Evolutionary conservation across 2,888 invertebrate species (phyloP).

Genomic region (Pachliopta kotzebuea): DNA sequence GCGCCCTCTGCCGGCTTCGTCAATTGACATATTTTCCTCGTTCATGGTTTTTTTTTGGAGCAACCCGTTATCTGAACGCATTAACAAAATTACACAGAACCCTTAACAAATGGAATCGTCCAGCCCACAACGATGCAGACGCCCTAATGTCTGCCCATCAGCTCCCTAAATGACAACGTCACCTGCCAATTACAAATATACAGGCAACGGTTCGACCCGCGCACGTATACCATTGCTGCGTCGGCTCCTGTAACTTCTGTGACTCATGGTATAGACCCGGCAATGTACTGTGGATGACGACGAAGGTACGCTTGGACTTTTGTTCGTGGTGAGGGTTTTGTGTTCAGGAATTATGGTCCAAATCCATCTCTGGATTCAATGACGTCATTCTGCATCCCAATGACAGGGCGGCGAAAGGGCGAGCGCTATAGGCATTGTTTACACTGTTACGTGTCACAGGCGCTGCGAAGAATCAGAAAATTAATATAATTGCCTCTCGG

Average conservation of each 20-base stretch:
- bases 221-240: constrained; percentile 41
- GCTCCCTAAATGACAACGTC: constrained; percentile 75
- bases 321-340: constrained; percentile 44
- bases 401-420: constrained; percentile 72
- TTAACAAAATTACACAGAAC: constrained; percentile 69
- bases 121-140: constrained; percentile 69
- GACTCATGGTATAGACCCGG: constrained; percentile 28
- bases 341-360: constrained; percentile 73
- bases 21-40: constrained; percentile 58
- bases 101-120: constrained; percentile 68
- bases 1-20: constrained; percentile 37
- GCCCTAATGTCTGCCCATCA: constrained; percentile 77
- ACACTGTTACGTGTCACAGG: constrained; percentile 40
- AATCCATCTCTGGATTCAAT: constrained; percentile 75
- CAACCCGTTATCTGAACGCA: constrained; percentile 59
- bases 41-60: constrained; percentile 45
- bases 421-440: constrained; percentile 49
- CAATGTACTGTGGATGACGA: constrained; percentile 41
- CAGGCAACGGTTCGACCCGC: constrained; percentile 31
- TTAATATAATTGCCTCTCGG: too few species aligned
- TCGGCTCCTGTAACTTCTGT: constrained; percentile 12
- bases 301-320: constrained; percentile 6
- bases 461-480: constrained; percentile 24
- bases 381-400: constrained; percentile 75
- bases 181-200: constrained; percentile 61